A percentile compares a stretch with the other conserved stretches of the same genome.
phyloP scores from a whole-genome alignment of 2,797 vertebrate genomes.

The Siniperca scherzeri region DNA sequence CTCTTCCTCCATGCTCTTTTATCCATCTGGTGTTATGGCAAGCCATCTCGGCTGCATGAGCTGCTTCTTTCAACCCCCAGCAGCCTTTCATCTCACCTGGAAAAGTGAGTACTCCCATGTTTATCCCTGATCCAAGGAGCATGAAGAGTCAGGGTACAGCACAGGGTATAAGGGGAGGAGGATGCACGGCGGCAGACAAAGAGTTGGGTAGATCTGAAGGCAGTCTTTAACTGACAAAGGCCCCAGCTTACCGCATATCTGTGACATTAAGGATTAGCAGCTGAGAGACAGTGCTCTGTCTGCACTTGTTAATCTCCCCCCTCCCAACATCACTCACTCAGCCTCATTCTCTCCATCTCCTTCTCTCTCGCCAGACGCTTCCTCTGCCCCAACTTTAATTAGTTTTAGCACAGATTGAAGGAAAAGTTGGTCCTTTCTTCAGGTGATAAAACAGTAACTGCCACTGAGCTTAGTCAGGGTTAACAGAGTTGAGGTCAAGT shows the following conservation, averaged over 20 bases:
- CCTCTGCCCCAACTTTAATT: slow-evolving; percentile 80
- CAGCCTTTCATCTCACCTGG: slow-evolving; percentile 71
- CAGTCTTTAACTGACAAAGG: slow-evolving; percentile 77
- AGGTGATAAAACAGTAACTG: slow-evolving; percentile 81
- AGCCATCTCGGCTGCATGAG: slow-evolving; percentile 59
- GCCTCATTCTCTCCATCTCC: slow-evolving; percentile 49
- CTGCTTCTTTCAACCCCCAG: slow-evolving; percentile 65
- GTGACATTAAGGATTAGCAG: slow-evolving; percentile 81
- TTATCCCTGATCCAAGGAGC: slow-evolving; percentile 72
- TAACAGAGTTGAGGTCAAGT: slow-evolving; percentile 76
- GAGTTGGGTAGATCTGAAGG: slow-evolving; percentile 73
- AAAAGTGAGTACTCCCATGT: slow-evolving; percentile 69
- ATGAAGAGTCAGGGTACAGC: slow-evolving; percentile 54
- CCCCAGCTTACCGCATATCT: slow-evolving; percentile 73
- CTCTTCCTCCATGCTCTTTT: slow-evolving; percentile 65
- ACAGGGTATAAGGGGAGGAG: slow-evolving; percentile 53
- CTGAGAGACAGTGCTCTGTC: slow-evolving; percentile 74
- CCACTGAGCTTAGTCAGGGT: slow-evolving; percentile 75
- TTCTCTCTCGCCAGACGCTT: slow-evolving; percentile 57
- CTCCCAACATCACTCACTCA: slow-evolving; percentile 74
- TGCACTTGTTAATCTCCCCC: slow-evolving; percentile 79
- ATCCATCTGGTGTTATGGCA: slow-evolving; percentile 66
- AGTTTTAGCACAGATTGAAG: slow-evolving; percentile 75
- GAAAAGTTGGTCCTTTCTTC: slow-evolving; percentile 75
- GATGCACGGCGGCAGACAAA: slow-evolving; percentile 68